Conservation (phyloP, 1,140 invertebrate genomes). For the Microplitis mediator region DNA sequence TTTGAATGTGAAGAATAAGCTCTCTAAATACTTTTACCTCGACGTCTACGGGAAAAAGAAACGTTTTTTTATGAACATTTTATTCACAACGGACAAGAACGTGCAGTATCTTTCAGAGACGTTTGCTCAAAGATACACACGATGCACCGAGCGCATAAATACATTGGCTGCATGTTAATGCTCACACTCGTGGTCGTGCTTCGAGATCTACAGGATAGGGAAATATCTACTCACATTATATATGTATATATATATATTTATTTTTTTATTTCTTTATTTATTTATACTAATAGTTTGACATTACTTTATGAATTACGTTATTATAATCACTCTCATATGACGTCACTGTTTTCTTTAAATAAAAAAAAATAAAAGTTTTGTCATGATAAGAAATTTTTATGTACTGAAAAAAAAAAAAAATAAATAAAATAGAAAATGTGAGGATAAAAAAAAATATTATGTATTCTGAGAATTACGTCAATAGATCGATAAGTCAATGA, state of each 20-base stretch:
- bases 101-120: conserved; percentile 26
- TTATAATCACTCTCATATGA: no score
- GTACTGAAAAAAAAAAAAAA: not conserved
- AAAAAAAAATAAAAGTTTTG: no score
- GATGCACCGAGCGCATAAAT: conserved; percentile 41
- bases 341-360: no score
- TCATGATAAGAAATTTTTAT: no score
- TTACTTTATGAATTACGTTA: no score
- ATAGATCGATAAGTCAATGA: conserved; percentile 15
- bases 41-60: no score
- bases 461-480: not conserved
- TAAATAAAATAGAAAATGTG: not conserved
- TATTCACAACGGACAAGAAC: conserved; percentile 22
- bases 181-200: conserved; percentile 41
- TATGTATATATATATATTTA: no score
- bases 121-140: conserved; percentile 29
- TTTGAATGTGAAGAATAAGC: no score
- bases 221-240: conserved; percentile 38
- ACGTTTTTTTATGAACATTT: not conserved
- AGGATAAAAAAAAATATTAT: not conserved
- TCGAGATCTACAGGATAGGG: conserved; percentile 46
- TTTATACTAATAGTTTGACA: no score
- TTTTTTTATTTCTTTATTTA: no score
- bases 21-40: no score
- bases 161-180: conserved; percentile 47